Percentiles rank a stretch among this genome's conserved stretches.
Conservation (phyloP, 2,797 vertebrate species). For the Tauraco hartlaubi region DNA sequence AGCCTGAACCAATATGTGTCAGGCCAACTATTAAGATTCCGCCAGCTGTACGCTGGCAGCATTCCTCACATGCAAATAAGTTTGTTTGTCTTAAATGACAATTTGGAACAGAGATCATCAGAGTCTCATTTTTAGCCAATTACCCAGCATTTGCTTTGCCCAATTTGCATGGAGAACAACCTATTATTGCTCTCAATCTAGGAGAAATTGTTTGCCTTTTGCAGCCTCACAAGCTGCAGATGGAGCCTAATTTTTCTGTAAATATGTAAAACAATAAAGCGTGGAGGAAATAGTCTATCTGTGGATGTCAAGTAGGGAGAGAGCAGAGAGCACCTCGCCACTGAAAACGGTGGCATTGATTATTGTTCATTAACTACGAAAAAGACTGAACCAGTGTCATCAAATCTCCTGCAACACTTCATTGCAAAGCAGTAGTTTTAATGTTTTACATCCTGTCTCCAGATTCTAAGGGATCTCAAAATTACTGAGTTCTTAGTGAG, state of each 20-base stretch:
- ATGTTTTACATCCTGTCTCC: background rate
- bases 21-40: background rate
- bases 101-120: slow-evolving; percentile 36
- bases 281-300: background rate
- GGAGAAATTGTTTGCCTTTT: slow-evolving; percentile 47
- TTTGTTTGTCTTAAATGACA: slow-evolving; percentile 42
- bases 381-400: background rate
- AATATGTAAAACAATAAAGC: background rate
- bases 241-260: slow-evolving; percentile 22
- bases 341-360: background rate
- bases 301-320: background rate
- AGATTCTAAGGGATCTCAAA: background rate
- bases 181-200: slow-evolving; percentile 53
- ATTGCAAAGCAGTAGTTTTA: background rate
- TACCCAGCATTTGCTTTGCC: slow-evolving; percentile 46
- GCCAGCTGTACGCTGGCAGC: slow-evolving; percentile 30
- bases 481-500: background rate
- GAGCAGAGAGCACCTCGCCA: background rate
- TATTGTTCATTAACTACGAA: background rate
- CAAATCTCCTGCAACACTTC: background rate
- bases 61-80: slow-evolving; percentile 1
- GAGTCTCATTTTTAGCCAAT: slow-evolving; percentile 54
- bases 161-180: slow-evolving; percentile 52
- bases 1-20: background rate
- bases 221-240: slow-evolving; percentile 33